Evolutionary conservation across 2,113 vertebrate species (phyloP).

Genomic region (Eudorcas thomsonii): DNA sequence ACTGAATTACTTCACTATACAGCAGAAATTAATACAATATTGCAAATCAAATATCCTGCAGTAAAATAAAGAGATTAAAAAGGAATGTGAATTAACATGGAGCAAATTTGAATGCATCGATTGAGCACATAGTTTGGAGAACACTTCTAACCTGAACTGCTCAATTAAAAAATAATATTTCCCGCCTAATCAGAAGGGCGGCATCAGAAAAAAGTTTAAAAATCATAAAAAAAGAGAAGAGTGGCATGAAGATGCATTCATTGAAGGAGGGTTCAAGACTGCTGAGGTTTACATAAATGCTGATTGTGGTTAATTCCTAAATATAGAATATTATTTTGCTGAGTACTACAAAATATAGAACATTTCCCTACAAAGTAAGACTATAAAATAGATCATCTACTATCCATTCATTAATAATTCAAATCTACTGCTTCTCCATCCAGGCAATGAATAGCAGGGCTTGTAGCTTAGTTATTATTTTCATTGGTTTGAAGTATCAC

Average conservation of each 20-base stretch:
- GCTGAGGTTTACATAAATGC: background rate
- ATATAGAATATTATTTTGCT: conserved; percentile 39
- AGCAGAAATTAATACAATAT: background rate
- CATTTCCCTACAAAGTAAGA: background rate
- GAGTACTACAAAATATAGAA: background rate
- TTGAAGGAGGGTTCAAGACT: background rate
- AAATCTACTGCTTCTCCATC: background rate
- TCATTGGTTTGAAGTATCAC: background rate
- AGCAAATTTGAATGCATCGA: background rate
- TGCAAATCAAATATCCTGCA: background rate
- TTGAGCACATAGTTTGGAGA: background rate
- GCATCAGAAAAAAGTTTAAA: background rate
- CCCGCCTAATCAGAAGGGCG: background rate
- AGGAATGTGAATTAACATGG: background rate
- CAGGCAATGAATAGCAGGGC: background rate
- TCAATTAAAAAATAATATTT: background rate
- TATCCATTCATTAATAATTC: conserved; percentile 31
- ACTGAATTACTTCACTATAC: background rate
- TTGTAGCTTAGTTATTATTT: background rate
- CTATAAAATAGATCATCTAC: conserved; percentile 11
- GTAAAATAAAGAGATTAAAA: background rate
- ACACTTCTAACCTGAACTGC: background rate
- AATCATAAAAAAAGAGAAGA: background rate
- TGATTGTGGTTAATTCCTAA: background rate
- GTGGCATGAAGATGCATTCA: background rate